Evolutionary conservation across 2,113 vertebrate genomes (phyloP).

Genomic region (Poecilia latipinna): DNA sequence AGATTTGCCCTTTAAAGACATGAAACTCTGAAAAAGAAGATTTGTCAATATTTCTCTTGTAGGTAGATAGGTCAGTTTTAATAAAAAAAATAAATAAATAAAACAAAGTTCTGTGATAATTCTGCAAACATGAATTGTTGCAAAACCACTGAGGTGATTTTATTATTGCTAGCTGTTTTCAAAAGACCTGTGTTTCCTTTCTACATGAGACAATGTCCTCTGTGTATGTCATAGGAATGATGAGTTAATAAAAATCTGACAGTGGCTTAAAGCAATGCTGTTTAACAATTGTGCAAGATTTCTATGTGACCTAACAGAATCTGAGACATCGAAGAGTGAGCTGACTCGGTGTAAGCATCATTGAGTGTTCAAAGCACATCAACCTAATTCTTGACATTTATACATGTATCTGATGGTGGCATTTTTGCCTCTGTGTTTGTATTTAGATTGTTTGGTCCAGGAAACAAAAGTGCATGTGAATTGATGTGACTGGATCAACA

Average conservation of each 20-base stretch:
- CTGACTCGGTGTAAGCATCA: slow-evolving; percentile 12
- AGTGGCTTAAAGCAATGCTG: slow-evolving; percentile 9
- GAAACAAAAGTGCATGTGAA: slow-evolving; percentile 26
- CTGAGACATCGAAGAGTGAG: slow-evolving; percentile 10
- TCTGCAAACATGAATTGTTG: no score
- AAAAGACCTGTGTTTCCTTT: background rate
- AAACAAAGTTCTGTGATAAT: no score
- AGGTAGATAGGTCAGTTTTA: no score
- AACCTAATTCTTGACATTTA: background rate
- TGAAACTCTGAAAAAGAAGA: no score
- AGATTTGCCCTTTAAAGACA: no score
- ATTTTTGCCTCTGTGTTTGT: background rate
- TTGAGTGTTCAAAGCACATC: background rate
- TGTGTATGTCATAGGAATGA: background rate
- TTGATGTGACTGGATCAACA: slow-evolving; percentile 30
- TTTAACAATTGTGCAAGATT: slow-evolving; percentile 14
- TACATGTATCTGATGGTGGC: background rate
- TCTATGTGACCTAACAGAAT: slow-evolving; percentile 9
- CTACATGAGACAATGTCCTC: background rate
- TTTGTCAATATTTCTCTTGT: no score
- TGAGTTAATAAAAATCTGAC: slow-evolving; percentile 11
- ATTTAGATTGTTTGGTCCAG: background rate
- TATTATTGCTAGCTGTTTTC: background rate
- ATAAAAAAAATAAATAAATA: no score
- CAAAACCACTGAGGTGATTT: background rate